Evolutionary conservation across 2,113 vertebrate genomes (phyloP), one percentile per base, ranked within the genome.

Genomic region (Diphyllodes magnificus): DNA sequence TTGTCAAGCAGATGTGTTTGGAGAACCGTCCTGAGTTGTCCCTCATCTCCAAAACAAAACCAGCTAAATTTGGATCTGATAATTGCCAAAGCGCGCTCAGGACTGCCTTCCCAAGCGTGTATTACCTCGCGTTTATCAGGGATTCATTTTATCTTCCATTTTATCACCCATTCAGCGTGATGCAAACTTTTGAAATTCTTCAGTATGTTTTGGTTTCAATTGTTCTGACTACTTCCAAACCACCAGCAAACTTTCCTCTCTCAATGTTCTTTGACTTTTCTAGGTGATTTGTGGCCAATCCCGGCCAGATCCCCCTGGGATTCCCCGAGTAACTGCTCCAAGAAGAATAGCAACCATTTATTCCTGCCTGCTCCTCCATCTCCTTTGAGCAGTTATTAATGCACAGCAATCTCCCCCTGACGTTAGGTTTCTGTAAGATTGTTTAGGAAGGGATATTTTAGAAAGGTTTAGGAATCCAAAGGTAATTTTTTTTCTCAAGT

Each of bases 331-430:
- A 73, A 88, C 90, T 86, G 92, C 84, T 92, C 77, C 77, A 79
- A 92, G 82, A 97, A 94, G 92, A 97, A 95, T 39, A 88, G 76
- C 7, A 7, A 88, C 88, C 95, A 90, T 93, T 97, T 95, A 93
- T 96, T 95, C 88, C 88, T 88, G 92, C 88, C 76, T 70, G 64
- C 82, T 82, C 33, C 63, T 94, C 88, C 54, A 6, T 76, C 95
- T 90, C 79, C 82, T 95, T 77, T 54, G 68, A 76, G 92, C 76
- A 44, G 71, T 86, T 96, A 94, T 54, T 93, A 94, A 95, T 92
- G 80, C 68, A 66, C 60, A 81, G 79, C 51, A 83, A 77, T 50
- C 42, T 88, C 47, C 63, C 76, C 64, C 47, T 54, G 86, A 95
- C 1, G 0, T 68, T 82, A 73, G 90, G 54, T 77, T 95, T 96